Percentiles rank a stretch among this genome's conserved stretches.
phyloP scores from a whole-genome alignment of 2,888 invertebrate genomes.

The Pollenia griseotomentosa region DNA sequence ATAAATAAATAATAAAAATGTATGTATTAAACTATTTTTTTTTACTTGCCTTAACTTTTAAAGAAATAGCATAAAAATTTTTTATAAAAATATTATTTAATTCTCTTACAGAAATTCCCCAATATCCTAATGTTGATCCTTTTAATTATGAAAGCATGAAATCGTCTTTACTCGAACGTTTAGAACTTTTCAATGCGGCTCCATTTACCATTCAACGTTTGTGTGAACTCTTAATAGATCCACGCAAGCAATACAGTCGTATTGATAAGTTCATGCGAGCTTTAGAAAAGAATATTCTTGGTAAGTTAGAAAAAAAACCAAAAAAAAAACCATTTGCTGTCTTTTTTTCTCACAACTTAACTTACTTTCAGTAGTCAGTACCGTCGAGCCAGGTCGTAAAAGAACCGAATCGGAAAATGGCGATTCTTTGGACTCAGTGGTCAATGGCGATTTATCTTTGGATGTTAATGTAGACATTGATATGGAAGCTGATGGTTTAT shows the following conservation, averaged over 20 bases:
- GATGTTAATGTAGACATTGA: conserved; percentile 86
- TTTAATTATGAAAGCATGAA: conserved; percentile 96
- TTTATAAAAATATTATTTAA: background rate
- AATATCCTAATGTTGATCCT: conserved; percentile 95
- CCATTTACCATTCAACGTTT: conserved; percentile 98
- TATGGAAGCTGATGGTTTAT: conserved; percentile 85
- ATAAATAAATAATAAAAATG: too few species aligned
- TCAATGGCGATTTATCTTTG: conserved; percentile 84
- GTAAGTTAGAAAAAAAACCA: conserved; percentile 76
- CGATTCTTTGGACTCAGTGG: conserved; percentile 85
- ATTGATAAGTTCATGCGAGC: conserved; percentile 99
- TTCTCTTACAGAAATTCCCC: conserved; percentile 88
- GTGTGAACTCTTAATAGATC: conserved; percentile 95
- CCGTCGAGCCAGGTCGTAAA: conserved; percentile 88
- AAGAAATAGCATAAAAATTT: background rate
- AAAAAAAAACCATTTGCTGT: too few species aligned
- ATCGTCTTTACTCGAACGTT: conserved; percentile 90
- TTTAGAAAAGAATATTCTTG: conserved; percentile 95
- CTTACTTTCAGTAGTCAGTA: conserved; percentile 88
- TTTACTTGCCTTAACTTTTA: too few species aligned
- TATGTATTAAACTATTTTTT: too few species aligned
- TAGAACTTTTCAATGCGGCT: conserved; percentile 94
- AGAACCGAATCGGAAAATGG: conserved; percentile 88
- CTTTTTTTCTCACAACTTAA: conserved; percentile 60
- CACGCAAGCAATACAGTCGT: conserved; percentile 96